Evolutionary conservation across 2,113 vertebrate genomes (phyloP).

Genomic region (Bufo bufo): DNA sequence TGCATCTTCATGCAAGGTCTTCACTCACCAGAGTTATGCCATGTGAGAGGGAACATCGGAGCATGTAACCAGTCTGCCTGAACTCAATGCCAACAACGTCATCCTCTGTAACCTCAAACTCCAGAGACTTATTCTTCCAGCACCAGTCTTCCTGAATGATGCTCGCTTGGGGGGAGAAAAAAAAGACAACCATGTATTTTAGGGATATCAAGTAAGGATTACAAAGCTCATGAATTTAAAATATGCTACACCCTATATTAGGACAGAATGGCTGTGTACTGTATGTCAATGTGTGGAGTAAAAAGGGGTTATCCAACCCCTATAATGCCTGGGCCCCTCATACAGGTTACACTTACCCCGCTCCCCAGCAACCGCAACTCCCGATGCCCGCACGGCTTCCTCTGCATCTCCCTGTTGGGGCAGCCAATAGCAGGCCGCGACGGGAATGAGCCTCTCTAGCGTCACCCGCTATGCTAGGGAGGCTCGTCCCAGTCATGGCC

Average conservation of each 20-base stretch:
- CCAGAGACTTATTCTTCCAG: conserved; percentile 95
- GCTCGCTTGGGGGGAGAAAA: conserved; percentile 81
- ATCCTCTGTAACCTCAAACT: conserved; percentile 87
- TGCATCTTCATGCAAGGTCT: background rate
- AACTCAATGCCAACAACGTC: conserved; percentile 87
- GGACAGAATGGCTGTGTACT: no score
- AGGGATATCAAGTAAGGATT: background rate
- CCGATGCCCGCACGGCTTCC: no score
- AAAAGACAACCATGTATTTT: background rate
- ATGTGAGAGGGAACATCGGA: conserved; percentile 94
- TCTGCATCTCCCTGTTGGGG: no score
- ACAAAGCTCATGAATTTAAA: background rate
- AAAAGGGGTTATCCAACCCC: no score
- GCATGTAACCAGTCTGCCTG: conserved; percentile 96
- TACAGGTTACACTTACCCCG: no score
- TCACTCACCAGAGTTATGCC: conserved; percentile 90
- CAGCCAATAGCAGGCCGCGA: no score
- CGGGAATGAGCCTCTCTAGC: no score
- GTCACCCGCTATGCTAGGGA: no score
- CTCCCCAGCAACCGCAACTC: no score
- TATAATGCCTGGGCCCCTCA: no score
- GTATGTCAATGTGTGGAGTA: no score
- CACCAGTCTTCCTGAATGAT: conserved; percentile 97
- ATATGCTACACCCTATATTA: background rate
- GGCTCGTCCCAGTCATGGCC: no score